These are phyloP conservation scores for Ictidomys tridecemlineatus DNA, from an alignment of 2,113 vertebrate genomes.

Conservation along the genomic window DNA sequence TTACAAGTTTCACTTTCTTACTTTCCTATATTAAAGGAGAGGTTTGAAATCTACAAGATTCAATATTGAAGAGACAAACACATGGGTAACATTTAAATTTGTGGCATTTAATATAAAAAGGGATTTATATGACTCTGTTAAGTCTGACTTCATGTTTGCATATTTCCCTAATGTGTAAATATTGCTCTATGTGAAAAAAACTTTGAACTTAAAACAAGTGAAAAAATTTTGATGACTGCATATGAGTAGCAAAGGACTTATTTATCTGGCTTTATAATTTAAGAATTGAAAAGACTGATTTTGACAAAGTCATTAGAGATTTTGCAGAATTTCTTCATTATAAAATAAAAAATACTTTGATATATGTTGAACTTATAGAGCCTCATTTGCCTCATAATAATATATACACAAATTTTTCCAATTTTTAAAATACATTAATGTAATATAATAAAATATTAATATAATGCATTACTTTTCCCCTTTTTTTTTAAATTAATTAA, in stretches of 20 bases:
- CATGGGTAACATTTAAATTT: not conserved
- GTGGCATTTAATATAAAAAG: not conserved
- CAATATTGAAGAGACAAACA: not conserved
- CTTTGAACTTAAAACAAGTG: not conserved
- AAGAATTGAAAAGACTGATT: not conserved
- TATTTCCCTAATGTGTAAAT: not conserved
- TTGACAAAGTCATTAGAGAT: not conserved
- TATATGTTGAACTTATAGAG: accelerated
- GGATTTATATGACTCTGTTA: not conserved
- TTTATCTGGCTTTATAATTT: not conserved
- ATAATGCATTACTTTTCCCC: not conserved
- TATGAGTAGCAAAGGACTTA: not conserved
- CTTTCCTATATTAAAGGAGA: not conserved
- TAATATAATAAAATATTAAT: not conserved
- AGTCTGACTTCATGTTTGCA: not conserved
- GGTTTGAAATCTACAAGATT: not conserved
- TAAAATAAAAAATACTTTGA: not conserved
- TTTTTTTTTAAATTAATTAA: too few relatives aligned
- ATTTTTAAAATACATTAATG: not conserved
- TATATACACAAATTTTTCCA: not conserved
- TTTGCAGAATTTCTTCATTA: not conserved
- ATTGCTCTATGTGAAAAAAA: not conserved
- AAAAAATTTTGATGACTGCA: not conserved
- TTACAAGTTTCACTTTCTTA: not conserved
- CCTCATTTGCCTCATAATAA: not conserved